Evolutionary conservation across 2,888 invertebrate species (phyloP).

Genomic region (Charanyca ferruginea): DNA sequence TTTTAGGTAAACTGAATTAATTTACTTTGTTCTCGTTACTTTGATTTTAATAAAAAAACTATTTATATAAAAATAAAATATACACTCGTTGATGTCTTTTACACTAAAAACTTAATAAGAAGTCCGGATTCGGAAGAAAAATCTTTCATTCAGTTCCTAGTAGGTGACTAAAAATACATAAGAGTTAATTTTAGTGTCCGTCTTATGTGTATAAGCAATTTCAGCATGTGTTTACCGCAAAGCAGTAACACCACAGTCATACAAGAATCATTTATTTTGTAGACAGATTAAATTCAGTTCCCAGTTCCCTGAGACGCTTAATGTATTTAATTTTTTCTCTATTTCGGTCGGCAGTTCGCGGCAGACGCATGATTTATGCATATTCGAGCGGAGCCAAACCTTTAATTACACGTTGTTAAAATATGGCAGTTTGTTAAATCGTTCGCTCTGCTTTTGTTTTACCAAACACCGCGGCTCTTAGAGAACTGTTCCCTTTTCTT

Average conservation of each 20-base stretch:
- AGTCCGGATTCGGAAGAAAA: not conserved
- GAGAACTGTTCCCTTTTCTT: conserved; percentile 80
- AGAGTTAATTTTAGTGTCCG: not conserved
- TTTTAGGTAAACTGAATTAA: conserved; percentile 16
- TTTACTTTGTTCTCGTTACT: conserved; percentile 1
- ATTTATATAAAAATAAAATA: not conserved
- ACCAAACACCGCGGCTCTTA: conserved; percentile 84
- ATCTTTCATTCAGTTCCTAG: not conserved
- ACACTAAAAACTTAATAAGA: conserved; percentile 5
- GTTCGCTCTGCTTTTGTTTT: conserved; percentile 89
- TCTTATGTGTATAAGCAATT: not conserved
- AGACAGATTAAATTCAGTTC: conserved; percentile 60
- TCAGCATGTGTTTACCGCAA: not conserved
- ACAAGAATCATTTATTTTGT: conserved; percentile 56
- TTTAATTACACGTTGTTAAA: conserved; percentile 91
- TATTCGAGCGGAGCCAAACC: conserved; percentile 90
- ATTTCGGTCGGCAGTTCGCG: conserved; percentile 90
- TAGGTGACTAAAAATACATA: not conserved
- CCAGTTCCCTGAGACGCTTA: conserved; percentile 80
- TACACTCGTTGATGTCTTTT: conserved; percentile 54
- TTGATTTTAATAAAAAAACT: not conserved
- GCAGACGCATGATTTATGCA: conserved; percentile 91
- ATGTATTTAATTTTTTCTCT: conserved; percentile 91
- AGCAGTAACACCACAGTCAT: conserved; percentile 24
- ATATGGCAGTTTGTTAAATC: conserved; percentile 91